A percentile compares a stretch with the other conserved stretches of the same genome.
phyloP scores from a whole-genome alignment of 2,113 vertebrate species.

The Megaceryle torquata region DNA sequence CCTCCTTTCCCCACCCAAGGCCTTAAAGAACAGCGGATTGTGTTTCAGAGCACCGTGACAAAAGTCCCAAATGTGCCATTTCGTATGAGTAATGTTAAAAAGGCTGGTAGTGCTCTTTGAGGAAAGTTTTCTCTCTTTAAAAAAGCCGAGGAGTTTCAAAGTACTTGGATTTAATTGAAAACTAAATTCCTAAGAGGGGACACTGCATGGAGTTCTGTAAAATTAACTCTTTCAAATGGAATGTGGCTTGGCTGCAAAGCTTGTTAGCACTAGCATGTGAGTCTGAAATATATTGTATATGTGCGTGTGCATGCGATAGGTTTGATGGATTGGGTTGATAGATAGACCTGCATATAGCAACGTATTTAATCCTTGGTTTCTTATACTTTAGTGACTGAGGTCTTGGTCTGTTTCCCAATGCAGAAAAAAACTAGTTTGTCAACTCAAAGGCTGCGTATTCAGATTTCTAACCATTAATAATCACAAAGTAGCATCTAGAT shows the following conservation, averaged over 20 bases:
- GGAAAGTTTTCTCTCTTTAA: not conserved
- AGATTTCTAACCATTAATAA: not conserved
- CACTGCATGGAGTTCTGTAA: not conserved
- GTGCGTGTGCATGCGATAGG: not conserved
- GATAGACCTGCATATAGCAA: not conserved
- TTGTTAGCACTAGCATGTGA: conserved; percentile 3
- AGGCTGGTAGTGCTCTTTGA: not conserved
- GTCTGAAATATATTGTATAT: not conserved
- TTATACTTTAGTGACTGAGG: not conserved
- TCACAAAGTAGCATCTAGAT: not conserved
- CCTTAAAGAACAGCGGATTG: not conserved
- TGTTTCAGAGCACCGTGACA: not conserved
- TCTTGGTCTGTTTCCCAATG: not conserved
- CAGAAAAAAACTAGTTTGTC: not conserved
- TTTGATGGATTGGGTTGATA: not conserved
- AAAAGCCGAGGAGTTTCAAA: not conserved
- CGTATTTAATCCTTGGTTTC: not conserved
- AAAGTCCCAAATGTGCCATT: not conserved
- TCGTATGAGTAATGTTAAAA: not conserved
- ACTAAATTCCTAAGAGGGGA: not conserved
- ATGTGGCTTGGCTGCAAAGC: conserved; percentile 37
- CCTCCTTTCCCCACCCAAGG: not conserved
- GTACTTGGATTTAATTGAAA: not conserved
- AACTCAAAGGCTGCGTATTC: not conserved
- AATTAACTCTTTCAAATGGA: conserved; percentile 22